phyloP scores from a whole-genome alignment of 2,113 vertebrate species.

The Oryzias celebensis region DNA sequence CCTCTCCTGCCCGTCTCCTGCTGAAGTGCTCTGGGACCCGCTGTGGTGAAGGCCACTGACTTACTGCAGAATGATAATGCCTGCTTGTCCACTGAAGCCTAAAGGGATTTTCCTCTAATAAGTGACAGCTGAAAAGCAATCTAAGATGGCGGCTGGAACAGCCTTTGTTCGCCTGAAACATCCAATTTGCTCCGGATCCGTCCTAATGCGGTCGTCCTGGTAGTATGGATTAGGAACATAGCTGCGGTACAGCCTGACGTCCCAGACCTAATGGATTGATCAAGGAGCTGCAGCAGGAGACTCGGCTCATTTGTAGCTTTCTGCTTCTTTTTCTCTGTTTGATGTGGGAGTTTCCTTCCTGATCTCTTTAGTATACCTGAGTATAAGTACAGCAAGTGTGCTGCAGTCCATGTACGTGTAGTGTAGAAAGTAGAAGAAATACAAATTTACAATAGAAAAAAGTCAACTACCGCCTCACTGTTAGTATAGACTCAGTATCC shows the following conservation, averaged over 20 bases:
- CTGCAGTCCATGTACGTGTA: too few relatives aligned
- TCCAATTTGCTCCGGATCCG: slow-evolving; percentile 68
- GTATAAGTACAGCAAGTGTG: too few relatives aligned
- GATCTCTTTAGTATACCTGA: too few relatives aligned
- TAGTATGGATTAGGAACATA: slow-evolving; percentile 64
- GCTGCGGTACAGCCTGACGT: slow-evolving; percentile 41
- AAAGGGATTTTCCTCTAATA: slow-evolving; percentile 60
- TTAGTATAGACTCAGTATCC: too few relatives aligned
- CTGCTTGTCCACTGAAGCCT: slow-evolving; percentile 42
- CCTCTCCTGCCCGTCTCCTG: slow-evolving; percentile 5
- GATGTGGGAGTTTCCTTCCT: too few relatives aligned
- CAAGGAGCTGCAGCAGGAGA: slow-evolving; percentile 40
- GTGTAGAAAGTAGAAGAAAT: too few relatives aligned
- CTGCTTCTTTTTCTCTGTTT: not conserved
- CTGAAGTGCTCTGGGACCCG: slow-evolving; percentile 22
- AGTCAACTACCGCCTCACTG: too few relatives aligned
- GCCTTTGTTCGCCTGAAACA: slow-evolving; percentile 54
- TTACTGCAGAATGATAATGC: slow-evolving; percentile 53
- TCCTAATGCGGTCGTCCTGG: slow-evolving; percentile 55
- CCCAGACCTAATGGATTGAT: slow-evolving; percentile 63
- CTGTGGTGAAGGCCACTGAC: slow-evolving; percentile 15
- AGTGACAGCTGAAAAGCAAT: slow-evolving; percentile 64
- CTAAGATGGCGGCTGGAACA: slow-evolving; percentile 27
- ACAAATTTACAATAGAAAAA: too few relatives aligned
- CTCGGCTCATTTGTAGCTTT: slow-evolving; percentile 47